Evolutionary conservation across 2,888 invertebrate genomes (phyloP), one percentile per base, ranked within the genome.

Genomic region (Diarsia brunnea): DNA sequence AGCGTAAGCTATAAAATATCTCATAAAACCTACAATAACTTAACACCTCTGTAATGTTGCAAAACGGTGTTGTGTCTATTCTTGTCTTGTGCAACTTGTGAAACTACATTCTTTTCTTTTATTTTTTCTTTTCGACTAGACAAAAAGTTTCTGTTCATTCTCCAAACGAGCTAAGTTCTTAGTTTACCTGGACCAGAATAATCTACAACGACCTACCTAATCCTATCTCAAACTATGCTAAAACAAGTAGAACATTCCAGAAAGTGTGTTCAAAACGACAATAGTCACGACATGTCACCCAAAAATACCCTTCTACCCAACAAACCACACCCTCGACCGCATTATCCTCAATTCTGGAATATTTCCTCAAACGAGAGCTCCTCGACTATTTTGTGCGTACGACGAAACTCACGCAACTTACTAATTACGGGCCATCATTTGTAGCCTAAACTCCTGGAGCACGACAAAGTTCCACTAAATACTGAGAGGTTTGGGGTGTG

Each of bases 351-450:
- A 81, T 78, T 76, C 73, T 69, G 73, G 76, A 83, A 88, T 84
- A 85, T 88, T 87, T 82, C 78, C 81, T 73, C 78, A 67, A 80
- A 88, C 79, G 79, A 72, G 80, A 71, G 66, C 80, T 84, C 73
- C 66, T 69, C 77, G 72, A 78, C 84, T 82, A 87, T 85, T 79
- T 81, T 79, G 80, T 78, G 78, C 79, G 88, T 78, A 76, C 76
- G 81, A 72, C 67, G 73, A 43, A 79, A 74, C 87, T 84, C 88
- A 86, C 88, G 84, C 88, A 90, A 89, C 85, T 88, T 82, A 82
- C 89, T 90, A 91, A 91, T 91, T 91, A 90, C 87, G 81, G 77
- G 38, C 87, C 88, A 89, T 90, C 90, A 91, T 90, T 89, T 76
- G 90, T 87, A 86, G 85, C 85, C 85, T 81, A 82, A 91, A 90